These are phyloP conservation scores for Melanotus villosus DNA, from an alignment of 2,888 invertebrate species.

Conservation along the genomic window DNA sequence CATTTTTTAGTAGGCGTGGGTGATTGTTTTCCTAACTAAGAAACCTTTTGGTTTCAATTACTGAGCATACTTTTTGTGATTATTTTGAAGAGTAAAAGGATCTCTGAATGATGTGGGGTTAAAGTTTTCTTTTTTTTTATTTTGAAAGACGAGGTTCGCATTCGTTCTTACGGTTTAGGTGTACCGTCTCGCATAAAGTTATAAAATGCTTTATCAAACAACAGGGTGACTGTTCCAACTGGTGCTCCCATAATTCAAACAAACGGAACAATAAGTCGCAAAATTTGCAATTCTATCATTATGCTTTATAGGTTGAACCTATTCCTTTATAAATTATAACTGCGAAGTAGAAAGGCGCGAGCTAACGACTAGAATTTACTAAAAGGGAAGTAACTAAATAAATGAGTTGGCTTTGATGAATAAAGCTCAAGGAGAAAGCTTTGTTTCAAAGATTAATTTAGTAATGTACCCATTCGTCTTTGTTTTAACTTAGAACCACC, in stretches of 20 bases:
- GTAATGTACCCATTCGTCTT: slow-evolving; percentile 67
- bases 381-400: slow-evolving; percentile 65
- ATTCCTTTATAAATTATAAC: slow-evolving; percentile 48
- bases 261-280: slow-evolving; percentile 47
- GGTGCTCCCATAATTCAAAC: slow-evolving; percentile 40
- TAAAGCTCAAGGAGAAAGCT: slow-evolving; percentile 65
- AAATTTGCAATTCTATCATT: slow-evolving; percentile 49
- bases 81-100: too few relatives aligned
- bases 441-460: slow-evolving; percentile 68
- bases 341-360: slow-evolving; percentile 56
- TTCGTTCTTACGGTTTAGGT: too few relatives aligned
- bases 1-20: too few relatives aligned
- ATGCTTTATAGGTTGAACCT: slow-evolving; percentile 43
- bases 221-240: slow-evolving; percentile 25
- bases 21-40: too few relatives aligned
- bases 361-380: slow-evolving; percentile 62
- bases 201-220: slow-evolving; percentile 3
- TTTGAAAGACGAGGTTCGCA: too few relatives aligned
- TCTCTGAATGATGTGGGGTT: too few relatives aligned
- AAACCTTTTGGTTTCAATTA: too few relatives aligned
- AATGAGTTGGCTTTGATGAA: slow-evolving; percentile 67
- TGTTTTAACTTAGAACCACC: slow-evolving; percentile 57
- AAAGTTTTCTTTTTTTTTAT: too few relatives aligned
- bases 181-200: too few relatives aligned
- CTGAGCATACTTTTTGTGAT: too few relatives aligned